phyloP scores from a whole-genome alignment of 2,113 vertebrate species.

The Embiotoca jacksoni region DNA sequence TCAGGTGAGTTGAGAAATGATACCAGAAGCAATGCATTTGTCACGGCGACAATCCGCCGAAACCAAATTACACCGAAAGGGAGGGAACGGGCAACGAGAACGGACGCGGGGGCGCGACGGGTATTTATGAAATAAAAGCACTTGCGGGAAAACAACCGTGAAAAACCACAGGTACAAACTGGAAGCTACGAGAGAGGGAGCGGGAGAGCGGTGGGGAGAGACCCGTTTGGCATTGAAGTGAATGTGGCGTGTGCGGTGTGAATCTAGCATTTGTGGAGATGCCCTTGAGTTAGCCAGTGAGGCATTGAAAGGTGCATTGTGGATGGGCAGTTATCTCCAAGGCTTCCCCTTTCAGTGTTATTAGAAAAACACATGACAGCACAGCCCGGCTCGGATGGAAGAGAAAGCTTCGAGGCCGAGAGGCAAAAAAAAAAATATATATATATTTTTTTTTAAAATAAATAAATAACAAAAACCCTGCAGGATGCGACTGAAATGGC shows the following conservation, averaged over 20 bases:
- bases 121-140: constrained; percentile 62
- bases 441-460: too few species aligned
- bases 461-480: not conserved
- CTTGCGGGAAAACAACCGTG: constrained; percentile 50
- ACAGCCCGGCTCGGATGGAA: constrained; percentile 43
- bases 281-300: constrained; percentile 74
- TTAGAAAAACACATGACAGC: constrained; percentile 66
- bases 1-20: constrained; percentile 73
- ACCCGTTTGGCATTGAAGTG: constrained; percentile 58
- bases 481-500: constrained; percentile 39
- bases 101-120: constrained; percentile 23
- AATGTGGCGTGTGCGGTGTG: constrained; percentile 56
- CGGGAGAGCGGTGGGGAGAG: not conserved
- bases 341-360: constrained; percentile 69
- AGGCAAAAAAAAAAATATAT: constrained; percentile 11
- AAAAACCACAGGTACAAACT: constrained; percentile 9
- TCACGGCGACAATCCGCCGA: constrained; percentile 71
- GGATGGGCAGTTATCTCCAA: constrained; percentile 79
- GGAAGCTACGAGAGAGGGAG: not conserved
- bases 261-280: constrained; percentile 67
- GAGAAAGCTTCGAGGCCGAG: constrained; percentile 55
- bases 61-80: constrained; percentile 61
- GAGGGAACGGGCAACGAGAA: constrained; percentile 54
- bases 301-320: constrained; percentile 71
- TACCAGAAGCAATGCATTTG: constrained; percentile 68